Evolutionary conservation across 2,113 vertebrate genomes (phyloP).

Genomic region (Corapipo altera): DNA sequence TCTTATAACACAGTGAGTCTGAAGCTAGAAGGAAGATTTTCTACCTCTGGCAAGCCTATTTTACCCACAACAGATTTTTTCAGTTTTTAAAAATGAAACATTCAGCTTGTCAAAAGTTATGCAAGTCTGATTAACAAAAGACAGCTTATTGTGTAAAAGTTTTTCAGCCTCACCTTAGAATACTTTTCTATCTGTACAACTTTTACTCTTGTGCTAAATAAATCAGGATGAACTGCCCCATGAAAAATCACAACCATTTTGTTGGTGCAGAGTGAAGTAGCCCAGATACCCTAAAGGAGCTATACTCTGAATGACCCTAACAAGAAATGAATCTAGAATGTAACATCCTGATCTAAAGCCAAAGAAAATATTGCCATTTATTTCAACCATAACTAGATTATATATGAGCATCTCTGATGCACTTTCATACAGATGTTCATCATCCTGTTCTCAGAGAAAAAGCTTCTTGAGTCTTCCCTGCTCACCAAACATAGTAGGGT

Average conservation of each 20-base stretch:
- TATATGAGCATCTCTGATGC: neutral
- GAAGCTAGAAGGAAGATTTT: conserved; percentile 1
- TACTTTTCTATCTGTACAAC: neutral
- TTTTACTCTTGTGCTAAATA: neutral
- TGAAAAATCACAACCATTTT: neutral
- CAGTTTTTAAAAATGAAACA: neutral
- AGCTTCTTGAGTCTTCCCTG: neutral
- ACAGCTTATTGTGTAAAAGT: neutral
- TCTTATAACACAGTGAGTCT: neutral
- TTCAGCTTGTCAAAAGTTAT: neutral
- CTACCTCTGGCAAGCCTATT: neutral
- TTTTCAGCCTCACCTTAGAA: neutral
- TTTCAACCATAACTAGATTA: neutral
- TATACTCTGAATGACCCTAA: neutral
- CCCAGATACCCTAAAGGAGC: neutral
- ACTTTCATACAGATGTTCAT: neutral
- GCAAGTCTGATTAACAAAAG: neutral
- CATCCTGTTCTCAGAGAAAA: neutral
- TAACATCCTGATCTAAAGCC: neutral
- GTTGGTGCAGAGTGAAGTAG: neutral
- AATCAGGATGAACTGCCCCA: neutral
- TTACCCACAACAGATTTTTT: neutral
- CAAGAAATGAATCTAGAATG: neutral
- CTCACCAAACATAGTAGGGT: neutral
- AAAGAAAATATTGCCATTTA: neutral